Evolutionary conservation across 2,888 invertebrate genomes (phyloP), one percentile per base, ranked within the genome.

Genomic region (Acanthopleura granulata): DNA sequence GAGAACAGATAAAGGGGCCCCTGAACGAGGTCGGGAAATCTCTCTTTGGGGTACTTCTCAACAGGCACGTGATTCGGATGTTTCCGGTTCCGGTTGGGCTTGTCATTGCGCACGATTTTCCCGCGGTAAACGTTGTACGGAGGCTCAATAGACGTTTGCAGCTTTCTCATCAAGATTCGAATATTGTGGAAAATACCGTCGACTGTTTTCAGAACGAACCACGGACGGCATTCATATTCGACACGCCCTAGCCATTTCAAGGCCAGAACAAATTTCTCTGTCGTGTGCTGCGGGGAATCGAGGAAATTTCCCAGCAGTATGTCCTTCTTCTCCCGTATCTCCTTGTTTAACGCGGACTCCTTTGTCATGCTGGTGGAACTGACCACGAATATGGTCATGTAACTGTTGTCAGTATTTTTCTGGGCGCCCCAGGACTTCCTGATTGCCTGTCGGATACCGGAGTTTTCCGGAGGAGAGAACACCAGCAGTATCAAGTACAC

Each of bases 1-100:
- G 76, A 78, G 73, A 83, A 79, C 25, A 83, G 66, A 74, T 80
- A 83, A 16, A 78, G 76, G 11, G 83, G 83, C 18, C 77, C 79
- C 40, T 79, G 66, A 49, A 83, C 82, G 25, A 79, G 25, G 72
- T 81, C 78, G 0, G 83, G 83, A 72, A 80, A 83, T 18, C 72
- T 57, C 11, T 76, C 61, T 27, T 49, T 49, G 14, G 50, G 62
- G 62, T 72, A 83, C 70, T 79, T 80, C 0, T 40, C 27, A 25
- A 61, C 18, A 0, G 77, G 29, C 9, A 81, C 80, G 69, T 78
- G 82, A 27, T 50, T 49, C 1, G 79, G 80, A 62, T 83, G 73
- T 18, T 72, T 49, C 3, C 30, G 50, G 50, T 80, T 76, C 16
- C 83, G 73, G 69, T 78, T 76, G 4, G 83, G 83, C 15, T 57